Base-by-base conservation (phyloP, 2,113 vertebrate species). In the Cebidichthys violaceus region DNA sequence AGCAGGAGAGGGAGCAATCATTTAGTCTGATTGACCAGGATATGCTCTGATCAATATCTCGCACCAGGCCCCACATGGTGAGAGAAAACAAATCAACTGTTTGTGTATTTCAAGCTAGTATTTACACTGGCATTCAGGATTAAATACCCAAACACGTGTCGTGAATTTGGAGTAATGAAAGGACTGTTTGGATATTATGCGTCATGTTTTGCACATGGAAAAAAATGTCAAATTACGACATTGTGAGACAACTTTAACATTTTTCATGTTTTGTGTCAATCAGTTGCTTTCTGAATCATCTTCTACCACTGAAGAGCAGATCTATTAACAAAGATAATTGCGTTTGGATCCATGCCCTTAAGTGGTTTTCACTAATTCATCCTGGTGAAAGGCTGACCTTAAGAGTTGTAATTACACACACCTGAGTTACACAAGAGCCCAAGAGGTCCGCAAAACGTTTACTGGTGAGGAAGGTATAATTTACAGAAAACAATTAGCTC, bases 331-430 rank as follows among this genome's bases (percentile, higher is more conserved):
- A 91, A 94, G 94, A 93, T 95, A 96, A 96, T 95, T 96, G 92
- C 94, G 88, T 95, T 94, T 92, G 90, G 90, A 94, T 93, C 90
- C 86, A 84, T 94, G 93, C 93, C 94, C 93, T 90, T 90, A 94
- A 95, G 94, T 96, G 94, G 94, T 95, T 95, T 95, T 94, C 93
- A 94, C 94, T 95, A 94, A 96, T 95, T 95, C 93, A 94, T 95
- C 93, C 94, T 93, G 82, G 94, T 95, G 94, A 95, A 94, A 94
- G 95, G 94, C 91, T 95, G 95, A 95, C 95, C 95, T 95, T 96
- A 95, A 95, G 92, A 92, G 95, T 95, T 95, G 94, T 95, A 95
- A 96, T 96, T 96, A 95, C 94, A 92, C 92, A 95, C 95, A 95
- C 95, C 95, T 96, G 92, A 94, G 93, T 94, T 95, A 92, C 92